Evolutionary conservation across 1,140 invertebrate species (phyloP).

Genomic region (Bilobella aurantiaca): DNA sequence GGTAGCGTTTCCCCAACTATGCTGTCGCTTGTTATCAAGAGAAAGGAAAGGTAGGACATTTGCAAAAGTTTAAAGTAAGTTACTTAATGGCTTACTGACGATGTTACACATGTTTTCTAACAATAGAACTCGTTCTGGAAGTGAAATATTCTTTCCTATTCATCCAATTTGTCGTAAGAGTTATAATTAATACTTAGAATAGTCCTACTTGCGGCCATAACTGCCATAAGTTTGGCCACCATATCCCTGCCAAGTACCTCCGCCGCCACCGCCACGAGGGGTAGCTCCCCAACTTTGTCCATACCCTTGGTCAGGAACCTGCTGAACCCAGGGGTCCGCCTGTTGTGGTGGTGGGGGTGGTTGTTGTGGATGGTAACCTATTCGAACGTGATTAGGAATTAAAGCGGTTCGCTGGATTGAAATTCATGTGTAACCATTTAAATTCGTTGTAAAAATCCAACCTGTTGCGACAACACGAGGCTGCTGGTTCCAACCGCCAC

Average conservation of each 20-base stretch:
- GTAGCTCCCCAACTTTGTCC: constrained; percentile 28
- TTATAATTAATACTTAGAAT: not conserved
- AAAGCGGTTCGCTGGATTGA: not conserved
- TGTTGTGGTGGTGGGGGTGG: not conserved
- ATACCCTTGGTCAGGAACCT: constrained; percentile 34
- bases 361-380: not conserved
- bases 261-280: constrained; percentile 14
- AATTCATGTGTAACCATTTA: not conserved
- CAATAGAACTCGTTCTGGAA: no score
- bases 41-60: no score
- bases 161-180: not conserved
- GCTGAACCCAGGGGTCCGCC: constrained; percentile 28
- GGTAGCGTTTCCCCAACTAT: no score
- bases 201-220: constrained; percentile 7
- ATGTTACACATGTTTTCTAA: no score
- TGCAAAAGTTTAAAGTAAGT: no score
- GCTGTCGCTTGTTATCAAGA: no score
- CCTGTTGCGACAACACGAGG: constrained; percentile 30
- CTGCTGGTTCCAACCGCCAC: not conserved
- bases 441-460: constrained; percentile 16
- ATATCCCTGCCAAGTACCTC: constrained; percentile 30
- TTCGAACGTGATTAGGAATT: not conserved
- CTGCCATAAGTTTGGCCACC: constrained; percentile 24
- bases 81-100: no score
- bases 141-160: not conserved